Base-by-base conservation (phyloP, 2,797 vertebrate genomes). In the Potorous gilbertii region DNA sequence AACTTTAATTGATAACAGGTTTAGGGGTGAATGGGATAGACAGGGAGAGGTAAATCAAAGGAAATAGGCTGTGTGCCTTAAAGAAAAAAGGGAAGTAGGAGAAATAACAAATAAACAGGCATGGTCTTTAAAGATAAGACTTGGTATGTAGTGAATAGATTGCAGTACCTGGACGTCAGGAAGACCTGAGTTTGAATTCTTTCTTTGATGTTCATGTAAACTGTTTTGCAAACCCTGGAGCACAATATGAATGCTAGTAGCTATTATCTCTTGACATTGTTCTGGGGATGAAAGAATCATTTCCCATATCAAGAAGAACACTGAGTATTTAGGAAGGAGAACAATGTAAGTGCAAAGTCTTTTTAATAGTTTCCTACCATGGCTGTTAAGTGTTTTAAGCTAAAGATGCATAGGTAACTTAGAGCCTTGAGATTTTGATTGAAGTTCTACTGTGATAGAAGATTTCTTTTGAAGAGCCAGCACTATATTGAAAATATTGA, bases 401-500 rank as follows among this genome's bases (percentile, higher is more conserved):
- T 96, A 74, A 93, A 93, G 90, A 52, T 90, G 46, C 90, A 40
- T 2, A 74, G 54, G 59, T 14, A 66, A 74, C 0, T 54, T 55
- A 94, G 92, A 31, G 21, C 91, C 14, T 27, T 55, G n/a, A 90
- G 52, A 57, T 56, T 29, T 56, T 94, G 6, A 91, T 87, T 89
- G 93, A 46, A 95, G 91, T 55, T 95, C n/a, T 90, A 74, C 55
- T 91, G 54, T 56, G 91, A 54, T 62, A 50, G 90, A 95, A 92
- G 31, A 81, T 28, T 95, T 50, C 40, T 90, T 93, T 87, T 91
- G 50, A 93, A 95, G 54, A 59, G 4, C 95, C 54, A 96, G 28
- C n/a, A 91, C 93, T 52, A 94, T 94, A 91, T 46, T 54, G 52
- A 96, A 14, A 13, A 66, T 92, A 93, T 54, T 97, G 52, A 95